Base-by-base conservation (phyloP, 2,113 vertebrate species). In the Chamaetylas fuelleborni region DNA sequence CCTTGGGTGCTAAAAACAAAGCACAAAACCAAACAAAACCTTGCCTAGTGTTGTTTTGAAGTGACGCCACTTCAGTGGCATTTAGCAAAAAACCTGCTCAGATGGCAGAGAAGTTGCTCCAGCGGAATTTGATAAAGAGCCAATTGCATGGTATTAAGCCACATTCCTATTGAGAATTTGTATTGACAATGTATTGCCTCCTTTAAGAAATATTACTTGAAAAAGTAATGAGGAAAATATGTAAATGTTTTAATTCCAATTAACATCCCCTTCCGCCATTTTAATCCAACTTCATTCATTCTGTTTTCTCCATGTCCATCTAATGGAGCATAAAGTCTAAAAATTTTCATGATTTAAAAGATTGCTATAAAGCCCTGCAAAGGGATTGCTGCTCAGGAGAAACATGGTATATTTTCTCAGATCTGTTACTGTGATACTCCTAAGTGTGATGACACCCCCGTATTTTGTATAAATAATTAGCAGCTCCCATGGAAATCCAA, bases 81-180 rank as follows among this genome's bases (percentile, higher is more conserved):
- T 97, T 97, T 97, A 97, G 77, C 84, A 96, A 60, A 97, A 97
- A 97, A 96, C 95, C 97, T 97, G 97, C 93, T 97, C 97, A 97
- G 97, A 97, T 97, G 97, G 97, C 96, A 97, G 87, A 72, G 96
- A 95, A 97, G 95, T 97, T 97, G 96, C 96, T 97, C 97, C 96
- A 97, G 97, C 62, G 92, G 95, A 97, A 97, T 95, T 96, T 97
- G 97, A 95, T 91, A 54, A 96, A 92, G 93, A 87, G 97, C 97
- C 97, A 97, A 95, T 94, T 93, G 89, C 83, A 97, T 96, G 92
- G 73, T 97, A 97, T 97, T 97, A 97, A 97, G 91, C 82, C 82
- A 76, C 91, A 86, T 96, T 97, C 95, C 96, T 97, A 94, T 97
- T 96, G 95, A 97, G 95, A 92, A 94, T 97, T 96, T 87, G 92